Evolutionary conservation across 2,888 invertebrate genomes (phyloP).

Genomic region (Electrophaes corylata): DNA sequence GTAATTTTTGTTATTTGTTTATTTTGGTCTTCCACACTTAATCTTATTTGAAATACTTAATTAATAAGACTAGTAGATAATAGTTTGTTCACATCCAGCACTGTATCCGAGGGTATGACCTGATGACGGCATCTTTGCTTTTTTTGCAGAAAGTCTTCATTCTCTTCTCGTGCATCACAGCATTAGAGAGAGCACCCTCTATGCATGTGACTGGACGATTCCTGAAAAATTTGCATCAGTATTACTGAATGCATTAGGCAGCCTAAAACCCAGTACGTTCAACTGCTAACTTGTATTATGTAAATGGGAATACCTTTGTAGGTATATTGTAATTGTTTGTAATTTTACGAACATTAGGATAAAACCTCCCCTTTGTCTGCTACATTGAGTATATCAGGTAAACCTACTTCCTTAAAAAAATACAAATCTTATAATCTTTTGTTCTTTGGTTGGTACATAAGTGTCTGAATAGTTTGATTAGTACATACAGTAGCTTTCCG

Average conservation of each 20-base stretch:
- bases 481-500: slow-evolving; percentile 53
- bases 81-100: slow-evolving; percentile 55
- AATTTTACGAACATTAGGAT: no score
- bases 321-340: no score
- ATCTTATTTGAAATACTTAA: no score
- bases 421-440: no score
- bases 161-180: slow-evolving; percentile 79
- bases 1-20: neutral
- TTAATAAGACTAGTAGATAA: neutral
- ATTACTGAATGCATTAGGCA: neutral
- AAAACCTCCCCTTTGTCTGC: no score
- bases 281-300: no score
- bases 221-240: slow-evolving; percentile 44
- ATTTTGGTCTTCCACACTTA: neutral
- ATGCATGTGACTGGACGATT: slow-evolving; percentile 83
- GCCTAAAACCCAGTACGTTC: no score
- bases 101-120: slow-evolving; percentile 67
- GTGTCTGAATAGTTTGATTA: no score
- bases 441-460: no score
- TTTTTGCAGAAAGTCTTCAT: slow-evolving; percentile 62
- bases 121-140: slow-evolving; percentile 55
- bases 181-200: slow-evolving; percentile 84
- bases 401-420: no score
- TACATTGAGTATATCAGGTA: no score
- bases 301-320: no score